Evolutionary conservation across 2,888 invertebrate genomes (phyloP).

Genomic region (Phytoseiulus persimilis): DNA sequence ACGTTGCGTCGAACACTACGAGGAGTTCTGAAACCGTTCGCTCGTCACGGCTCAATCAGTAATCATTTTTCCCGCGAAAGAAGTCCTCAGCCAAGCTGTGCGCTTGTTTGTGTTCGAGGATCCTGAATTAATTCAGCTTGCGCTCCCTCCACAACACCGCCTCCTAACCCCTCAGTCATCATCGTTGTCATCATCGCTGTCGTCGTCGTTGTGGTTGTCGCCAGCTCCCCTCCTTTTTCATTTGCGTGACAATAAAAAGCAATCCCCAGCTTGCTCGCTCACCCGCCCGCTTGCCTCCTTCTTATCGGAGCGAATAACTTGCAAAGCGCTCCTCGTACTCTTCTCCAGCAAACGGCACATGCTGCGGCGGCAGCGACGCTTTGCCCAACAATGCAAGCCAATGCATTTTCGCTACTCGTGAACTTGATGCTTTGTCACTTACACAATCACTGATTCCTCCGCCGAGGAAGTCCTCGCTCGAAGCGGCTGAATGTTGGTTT

Average conservation of each 20-base stretch:
- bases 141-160: not conserved
- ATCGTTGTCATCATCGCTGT: not conserved
- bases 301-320: not conserved
- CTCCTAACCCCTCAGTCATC: not conserved
- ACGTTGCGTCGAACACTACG: too few relatives aligned
- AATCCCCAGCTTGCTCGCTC: not conserved
- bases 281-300: not conserved
- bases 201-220: not conserved
- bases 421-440: not conserved
- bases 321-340: not conserved
- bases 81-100: too few relatives aligned
- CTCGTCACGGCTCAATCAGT: too few relatives aligned
- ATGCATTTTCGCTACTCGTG: not conserved
- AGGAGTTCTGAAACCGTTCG: too few relatives aligned
- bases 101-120: not conserved
- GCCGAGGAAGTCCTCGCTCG: not conserved
- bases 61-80: too few relatives aligned
- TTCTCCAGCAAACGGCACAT: not conserved
- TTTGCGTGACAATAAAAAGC: slow-evolving; percentile 39
- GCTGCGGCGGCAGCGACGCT: not conserved
- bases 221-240: not conserved
- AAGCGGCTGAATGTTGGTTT: not conserved
- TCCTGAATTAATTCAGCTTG: not conserved
- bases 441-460: not conserved
- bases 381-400: not conserved